phyloP scores from a whole-genome alignment of 2,888 invertebrate genomes.

The Malachius bipustulatus region DNA sequence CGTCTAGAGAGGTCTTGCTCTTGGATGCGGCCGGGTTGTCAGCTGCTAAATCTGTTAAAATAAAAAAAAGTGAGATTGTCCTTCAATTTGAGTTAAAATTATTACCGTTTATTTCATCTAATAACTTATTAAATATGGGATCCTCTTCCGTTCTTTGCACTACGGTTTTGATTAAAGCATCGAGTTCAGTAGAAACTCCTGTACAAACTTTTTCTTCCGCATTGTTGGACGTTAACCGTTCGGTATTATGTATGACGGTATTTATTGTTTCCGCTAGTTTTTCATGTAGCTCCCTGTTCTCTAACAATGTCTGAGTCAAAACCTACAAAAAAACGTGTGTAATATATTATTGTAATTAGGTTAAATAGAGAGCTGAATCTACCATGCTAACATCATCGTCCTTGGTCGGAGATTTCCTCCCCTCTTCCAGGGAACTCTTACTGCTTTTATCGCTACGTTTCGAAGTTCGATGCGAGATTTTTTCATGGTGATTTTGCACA shows the following conservation, averaged over 20 bases:
- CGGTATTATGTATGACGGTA: constrained; percentile 28
- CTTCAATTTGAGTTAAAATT: background rate
- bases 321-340: constrained; percentile 26
- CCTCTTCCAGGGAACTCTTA: too few species aligned
- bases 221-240: background rate
- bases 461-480: too few species aligned
- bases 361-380: too few species aligned
- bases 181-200: constrained; percentile 29
- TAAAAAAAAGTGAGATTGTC: too few species aligned
- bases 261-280: constrained; percentile 45
- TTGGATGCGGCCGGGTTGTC: too few species aligned
- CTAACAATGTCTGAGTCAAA: constrained; percentile 38
- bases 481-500: too few species aligned
- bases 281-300: constrained; percentile 41
- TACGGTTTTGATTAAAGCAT: constrained; percentile 39
- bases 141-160: constrained; percentile 41
- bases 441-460: too few species aligned
- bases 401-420: too few species aligned
- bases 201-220: constrained; percentile 7
- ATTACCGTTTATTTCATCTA: constrained; percentile 37
- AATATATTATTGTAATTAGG: too few species aligned
- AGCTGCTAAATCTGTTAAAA: too few species aligned
- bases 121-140: constrained; percentile 40
- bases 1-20: too few species aligned
- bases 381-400: too few species aligned